A percentile compares a stretch with the other conserved stretches of the same genome.
Conservation (phyloP, 2,113 vertebrate species). For the Neogobius melanostomus region DNA sequence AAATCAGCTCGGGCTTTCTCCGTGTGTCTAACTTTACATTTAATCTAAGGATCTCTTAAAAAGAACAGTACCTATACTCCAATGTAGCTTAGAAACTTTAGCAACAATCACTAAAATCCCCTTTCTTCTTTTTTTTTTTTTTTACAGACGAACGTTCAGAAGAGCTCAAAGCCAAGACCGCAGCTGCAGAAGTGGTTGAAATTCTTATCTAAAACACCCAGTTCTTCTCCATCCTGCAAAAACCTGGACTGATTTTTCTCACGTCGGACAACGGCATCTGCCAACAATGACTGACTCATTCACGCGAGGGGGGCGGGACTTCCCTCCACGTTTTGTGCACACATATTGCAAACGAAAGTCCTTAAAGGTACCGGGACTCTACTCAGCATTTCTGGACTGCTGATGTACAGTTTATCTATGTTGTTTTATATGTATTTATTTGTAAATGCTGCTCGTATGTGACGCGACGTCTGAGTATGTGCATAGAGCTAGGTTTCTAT, state of each 20-base stretch:
- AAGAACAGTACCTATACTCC: no score
- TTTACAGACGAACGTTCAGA: conserved; percentile 49
- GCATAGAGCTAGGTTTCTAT: conserved; percentile 12
- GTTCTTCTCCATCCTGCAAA: conserved; percentile 25
- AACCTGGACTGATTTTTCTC: conserved; percentile 9
- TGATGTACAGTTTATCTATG: conserved; percentile 39
- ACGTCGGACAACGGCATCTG: conserved; percentile 5
- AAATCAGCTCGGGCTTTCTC: background rate
- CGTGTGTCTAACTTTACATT: background rate
- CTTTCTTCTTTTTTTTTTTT: conserved; percentile 27
- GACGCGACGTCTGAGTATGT: conserved; percentile 34
- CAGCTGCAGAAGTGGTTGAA: conserved; percentile 70
- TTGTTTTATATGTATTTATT: conserved; percentile 58
- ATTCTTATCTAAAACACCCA: conserved; percentile 72
- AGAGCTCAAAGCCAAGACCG: conserved; percentile 39
- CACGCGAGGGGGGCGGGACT: conserved; percentile 66
- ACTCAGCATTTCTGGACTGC: conserved; percentile 50
- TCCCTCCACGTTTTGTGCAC: conserved; percentile 39
- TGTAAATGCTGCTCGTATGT: conserved; percentile 64
- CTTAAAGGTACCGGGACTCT: conserved; percentile 67
- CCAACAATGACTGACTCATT: background rate
- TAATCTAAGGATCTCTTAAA: no score
- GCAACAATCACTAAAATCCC: conserved; percentile 4
- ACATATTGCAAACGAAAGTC: conserved; percentile 32
- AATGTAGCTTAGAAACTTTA: background rate